Conservation (phyloP, 2,113 vertebrate species). For the Tamias sibiricus region DNA sequence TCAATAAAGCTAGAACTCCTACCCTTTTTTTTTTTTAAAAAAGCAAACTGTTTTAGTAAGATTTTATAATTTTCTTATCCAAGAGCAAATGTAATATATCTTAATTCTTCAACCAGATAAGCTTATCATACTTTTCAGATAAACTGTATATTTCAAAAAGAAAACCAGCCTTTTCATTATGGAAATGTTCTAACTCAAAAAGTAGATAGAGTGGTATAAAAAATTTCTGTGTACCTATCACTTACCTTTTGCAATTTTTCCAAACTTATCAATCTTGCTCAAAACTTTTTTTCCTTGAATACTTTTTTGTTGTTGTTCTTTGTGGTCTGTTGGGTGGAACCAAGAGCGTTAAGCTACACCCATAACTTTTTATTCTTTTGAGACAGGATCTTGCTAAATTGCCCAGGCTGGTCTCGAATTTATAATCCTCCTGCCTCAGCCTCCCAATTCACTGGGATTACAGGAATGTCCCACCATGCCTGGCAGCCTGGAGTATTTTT, state of each 20-base stretch:
- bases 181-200: neutral
- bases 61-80: neutral
- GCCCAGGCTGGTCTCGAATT: no score
- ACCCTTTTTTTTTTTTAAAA: neutral
- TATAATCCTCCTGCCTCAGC: no score
- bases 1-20: neutral
- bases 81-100: neutral
- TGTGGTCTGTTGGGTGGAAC: no score
- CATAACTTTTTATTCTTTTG: no score
- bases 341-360: no score
- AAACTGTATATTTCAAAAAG: neutral
- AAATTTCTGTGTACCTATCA: neutral
- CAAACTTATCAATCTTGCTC: neutral
- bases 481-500: neutral
- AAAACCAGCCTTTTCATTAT: neutral
- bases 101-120: slow-evolving; percentile 6
- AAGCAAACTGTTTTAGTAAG: neutral
- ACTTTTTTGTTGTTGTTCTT: neutral
- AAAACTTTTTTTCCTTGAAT: neutral
- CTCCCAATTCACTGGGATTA: no score
- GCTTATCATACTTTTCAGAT: slow-evolving; percentile 4
- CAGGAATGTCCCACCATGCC: no score
- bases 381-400: no score
- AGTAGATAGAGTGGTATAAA: slow-evolving; percentile 12
- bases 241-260: neutral